These are phyloP conservation scores for Leptobrachium leishanense DNA, from an alignment of 2,113 vertebrate species.

Conservation along the genomic window DNA sequence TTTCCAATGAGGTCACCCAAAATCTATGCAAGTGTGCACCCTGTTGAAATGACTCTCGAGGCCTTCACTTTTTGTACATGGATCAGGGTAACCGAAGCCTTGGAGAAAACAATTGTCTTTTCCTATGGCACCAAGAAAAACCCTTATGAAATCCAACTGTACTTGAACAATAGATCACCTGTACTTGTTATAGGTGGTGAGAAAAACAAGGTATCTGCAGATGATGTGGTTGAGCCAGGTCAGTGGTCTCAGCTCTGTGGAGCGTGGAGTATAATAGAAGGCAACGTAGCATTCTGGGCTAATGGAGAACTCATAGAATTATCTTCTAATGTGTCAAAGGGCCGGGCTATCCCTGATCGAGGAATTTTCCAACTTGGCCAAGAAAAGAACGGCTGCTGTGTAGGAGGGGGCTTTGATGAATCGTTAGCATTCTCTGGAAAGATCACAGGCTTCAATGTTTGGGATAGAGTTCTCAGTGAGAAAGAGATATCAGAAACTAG, in stretches of 20 bases:
- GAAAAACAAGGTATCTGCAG: constrained; percentile 69
- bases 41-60: constrained; percentile 64
- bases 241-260: constrained; percentile 86
- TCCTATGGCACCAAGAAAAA: constrained; percentile 87
- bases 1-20: constrained; percentile 92
- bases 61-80: constrained; percentile 87
- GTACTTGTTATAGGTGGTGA: constrained; percentile 74
- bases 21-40: constrained; percentile 80
- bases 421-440: constrained; percentile 83
- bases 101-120: constrained; percentile 87
- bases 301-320: constrained; percentile 65
- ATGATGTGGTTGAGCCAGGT: constrained; percentile 52
- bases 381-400: constrained; percentile 81
- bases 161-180: constrained; percentile 66
- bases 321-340: constrained; percentile 60
- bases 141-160: constrained; percentile 87
- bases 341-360: constrained; percentile 72
- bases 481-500: constrained; percentile 69
- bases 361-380: constrained; percentile 88
- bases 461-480: constrained; percentile 77
- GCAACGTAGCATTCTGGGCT: constrained; percentile 74
- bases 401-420: constrained; percentile 75
- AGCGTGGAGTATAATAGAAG: constrained; percentile 79
- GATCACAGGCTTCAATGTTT: constrained; percentile 90
- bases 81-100: constrained; percentile 77